Percentiles rank a stretch among this genome's conserved stretches.
These are phyloP conservation scores for Babylonia areolata DNA, from an alignment of 1,140 invertebrate genomes.

Conservation along the genomic window DNA sequence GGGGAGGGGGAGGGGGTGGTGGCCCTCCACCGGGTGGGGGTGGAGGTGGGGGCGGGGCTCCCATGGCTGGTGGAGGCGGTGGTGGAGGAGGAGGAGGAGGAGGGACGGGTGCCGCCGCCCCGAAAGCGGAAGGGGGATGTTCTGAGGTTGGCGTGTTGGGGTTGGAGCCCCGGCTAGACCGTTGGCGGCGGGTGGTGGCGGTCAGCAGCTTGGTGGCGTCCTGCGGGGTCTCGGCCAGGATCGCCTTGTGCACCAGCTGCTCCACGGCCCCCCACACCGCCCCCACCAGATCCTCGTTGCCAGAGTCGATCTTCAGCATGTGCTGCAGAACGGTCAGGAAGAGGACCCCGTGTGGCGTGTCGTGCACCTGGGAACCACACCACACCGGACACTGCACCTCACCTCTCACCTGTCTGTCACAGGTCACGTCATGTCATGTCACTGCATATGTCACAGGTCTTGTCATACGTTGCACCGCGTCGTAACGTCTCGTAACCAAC, in stretches of 20 bases:
- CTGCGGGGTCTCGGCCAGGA: slow-evolving; percentile 89
- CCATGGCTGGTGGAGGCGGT: slow-evolving; percentile 46
- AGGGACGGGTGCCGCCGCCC: slow-evolving; percentile 38
- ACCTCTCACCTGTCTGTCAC: too few relatives aligned
- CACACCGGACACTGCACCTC: too few relatives aligned
- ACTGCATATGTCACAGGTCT: too few relatives aligned
- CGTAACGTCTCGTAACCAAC: too few relatives aligned
- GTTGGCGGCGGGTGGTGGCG: slow-evolving; percentile 54
- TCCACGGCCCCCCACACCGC: slow-evolving; percentile 84
- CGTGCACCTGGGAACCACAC: slow-evolving; percentile 83
- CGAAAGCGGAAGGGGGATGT: slow-evolving; percentile 42
- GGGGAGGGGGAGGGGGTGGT: slow-evolving; percentile 59
- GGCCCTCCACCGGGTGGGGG: slow-evolving; percentile 58
- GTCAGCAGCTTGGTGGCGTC: slow-evolving; percentile 71
- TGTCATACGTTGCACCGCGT: too few relatives aligned
- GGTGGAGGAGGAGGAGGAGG: slow-evolving; percentile 56
- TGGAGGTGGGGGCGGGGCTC: slow-evolving; percentile 69
- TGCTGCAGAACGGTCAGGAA: slow-evolving; percentile 95
- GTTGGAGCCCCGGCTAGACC: slow-evolving; percentile 40
- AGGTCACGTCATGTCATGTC: too few relatives aligned
- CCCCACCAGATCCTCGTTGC: slow-evolving; percentile 79
- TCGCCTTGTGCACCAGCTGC: slow-evolving; percentile 91
- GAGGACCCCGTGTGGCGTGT: slow-evolving; percentile 93
- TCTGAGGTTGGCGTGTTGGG: slow-evolving; percentile 73
- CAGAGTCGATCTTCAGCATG: slow-evolving; percentile 89